A percentile compares a stretch with the other conserved stretches of the same genome.
Conservation (phyloP, 2,113 vertebrate genomes). For the Neogale vison region DNA sequence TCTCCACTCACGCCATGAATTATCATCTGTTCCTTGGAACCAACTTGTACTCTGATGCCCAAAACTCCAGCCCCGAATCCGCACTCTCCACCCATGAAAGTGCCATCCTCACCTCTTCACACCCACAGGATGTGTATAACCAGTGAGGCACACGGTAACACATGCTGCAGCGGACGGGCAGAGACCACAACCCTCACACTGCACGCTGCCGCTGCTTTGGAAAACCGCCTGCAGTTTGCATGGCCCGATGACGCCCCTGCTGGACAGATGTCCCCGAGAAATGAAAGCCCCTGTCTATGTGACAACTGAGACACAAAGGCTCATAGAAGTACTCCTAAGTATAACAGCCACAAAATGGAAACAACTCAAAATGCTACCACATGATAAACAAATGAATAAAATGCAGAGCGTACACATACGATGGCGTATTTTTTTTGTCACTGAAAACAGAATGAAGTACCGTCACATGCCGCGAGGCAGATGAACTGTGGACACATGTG, state of each 20-base stretch:
- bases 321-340: not conserved
- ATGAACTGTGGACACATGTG: not conserved
- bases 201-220: not conserved
- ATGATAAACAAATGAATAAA: not conserved
- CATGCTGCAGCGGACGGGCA: not conserved
- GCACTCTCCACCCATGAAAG: not conserved
- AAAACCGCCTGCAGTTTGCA: not conserved
- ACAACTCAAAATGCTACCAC: not conserved
- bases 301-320: not conserved
- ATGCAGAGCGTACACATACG: accelerated
- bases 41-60: not conserved
- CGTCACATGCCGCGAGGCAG: not conserved
- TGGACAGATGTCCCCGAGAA: not conserved
- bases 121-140: not conserved
- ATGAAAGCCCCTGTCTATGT: not conserved
- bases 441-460: not conserved
- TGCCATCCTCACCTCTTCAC: not conserved
- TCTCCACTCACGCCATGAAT: not conserved
- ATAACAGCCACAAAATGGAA: not conserved
- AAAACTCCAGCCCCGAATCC: not conserved
- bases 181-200: not conserved
- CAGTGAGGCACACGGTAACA: not conserved
- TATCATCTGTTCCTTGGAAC: not conserved
- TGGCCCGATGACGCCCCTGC: not conserved
- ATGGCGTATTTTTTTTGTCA: not conserved